Evolutionary conservation across 2,888 invertebrate species (phyloP).

Genomic region (Ectemnius continuus): DNA sequence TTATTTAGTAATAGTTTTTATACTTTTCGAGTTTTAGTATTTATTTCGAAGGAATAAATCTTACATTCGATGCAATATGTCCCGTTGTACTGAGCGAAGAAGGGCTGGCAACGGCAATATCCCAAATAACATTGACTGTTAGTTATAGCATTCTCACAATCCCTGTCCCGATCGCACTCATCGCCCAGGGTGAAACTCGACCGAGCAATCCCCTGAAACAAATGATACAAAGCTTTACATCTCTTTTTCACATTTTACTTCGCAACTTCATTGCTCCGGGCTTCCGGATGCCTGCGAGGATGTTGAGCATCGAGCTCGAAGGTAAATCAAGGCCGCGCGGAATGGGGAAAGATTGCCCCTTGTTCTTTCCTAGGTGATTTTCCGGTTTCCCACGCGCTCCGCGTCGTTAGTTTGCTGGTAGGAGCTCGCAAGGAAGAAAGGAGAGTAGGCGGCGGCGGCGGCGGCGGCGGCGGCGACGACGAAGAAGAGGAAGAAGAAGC

Average conservation of each 20-base stretch:
- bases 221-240: background rate
- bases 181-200: slow-evolving; percentile 79
- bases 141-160: slow-evolving; percentile 82
- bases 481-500: background rate
- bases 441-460: background rate
- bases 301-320: background rate
- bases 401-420: slow-evolving; percentile 1
- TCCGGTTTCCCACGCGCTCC: slow-evolving; percentile 12
- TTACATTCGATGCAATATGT: slow-evolving; percentile 92
- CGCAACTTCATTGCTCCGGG: too few species aligned
- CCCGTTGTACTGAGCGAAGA: slow-evolving; percentile 88
- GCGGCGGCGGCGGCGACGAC: background rate
- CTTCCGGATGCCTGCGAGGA: background rate
- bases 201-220: slow-evolving; percentile 51
- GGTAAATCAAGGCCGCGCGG: background rate
- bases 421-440: background rate
- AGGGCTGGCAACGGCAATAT: slow-evolving; percentile 89
- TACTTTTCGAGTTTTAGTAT: too few species aligned
- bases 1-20: too few species aligned
- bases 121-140: slow-evolving; percentile 85
- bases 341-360: slow-evolving; percentile 14
- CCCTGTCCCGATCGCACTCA: slow-evolving; percentile 82
- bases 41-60: background rate
- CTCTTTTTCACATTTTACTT: background rate
- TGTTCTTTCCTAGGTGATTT: slow-evolving; percentile 2